Evolutionary conservation across 2,797 vertebrate genomes (phyloP), one percentile per base, ranked within the genome.

Genomic region (Enteromius mattozi): DNA sequence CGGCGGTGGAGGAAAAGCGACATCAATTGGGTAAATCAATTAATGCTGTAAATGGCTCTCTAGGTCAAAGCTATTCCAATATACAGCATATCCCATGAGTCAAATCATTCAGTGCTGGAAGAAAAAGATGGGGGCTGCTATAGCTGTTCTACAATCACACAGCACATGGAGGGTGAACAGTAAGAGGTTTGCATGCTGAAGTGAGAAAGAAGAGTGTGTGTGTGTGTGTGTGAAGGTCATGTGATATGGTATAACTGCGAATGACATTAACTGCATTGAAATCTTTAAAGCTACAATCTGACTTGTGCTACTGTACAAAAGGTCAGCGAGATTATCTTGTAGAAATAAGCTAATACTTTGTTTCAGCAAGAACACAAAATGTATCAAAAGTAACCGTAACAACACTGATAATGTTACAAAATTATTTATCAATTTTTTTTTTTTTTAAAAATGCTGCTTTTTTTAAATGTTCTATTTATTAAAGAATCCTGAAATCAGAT

Each of bases 131-230:
- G 54, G 33, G n/a, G 56, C 17, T 47, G 51, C 17, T 63, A 6
- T 24, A 16, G 13, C 37, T 24, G 40, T 30, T 59, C 74, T 40
- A 40, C 13, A 27, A 77, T 61, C 37, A 72, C 49, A 42, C 51
- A 71, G 56, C 68, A 81, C 74, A 61, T 59, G 80, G 51, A 16
- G 24, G 8, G 66, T 24, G 68, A 59, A 81, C 4, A 81, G 79
- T 35, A 68, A 37, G 14, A 35, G 65, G 16, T 30, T 70, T 27
- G 51, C 35, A 54, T 19, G 49, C n/a, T 59, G 5, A 45, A 61
- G 35, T 4, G 51, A 59, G 68, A 45, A 10, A 59, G 49, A 10
- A 30, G 30, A 30, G 30, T 30, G 30, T 30, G 21, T 69, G 78
- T 77, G n/a, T 24, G 65, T 70, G 4, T 51, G 56, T 45, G 59